Percentiles rank a stretch among this genome's conserved stretches.
These are phyloP conservation scores for Sminthurinus signatus DNA, from an alignment of 1,140 invertebrate genomes.

Conservation along the genomic window DNA sequence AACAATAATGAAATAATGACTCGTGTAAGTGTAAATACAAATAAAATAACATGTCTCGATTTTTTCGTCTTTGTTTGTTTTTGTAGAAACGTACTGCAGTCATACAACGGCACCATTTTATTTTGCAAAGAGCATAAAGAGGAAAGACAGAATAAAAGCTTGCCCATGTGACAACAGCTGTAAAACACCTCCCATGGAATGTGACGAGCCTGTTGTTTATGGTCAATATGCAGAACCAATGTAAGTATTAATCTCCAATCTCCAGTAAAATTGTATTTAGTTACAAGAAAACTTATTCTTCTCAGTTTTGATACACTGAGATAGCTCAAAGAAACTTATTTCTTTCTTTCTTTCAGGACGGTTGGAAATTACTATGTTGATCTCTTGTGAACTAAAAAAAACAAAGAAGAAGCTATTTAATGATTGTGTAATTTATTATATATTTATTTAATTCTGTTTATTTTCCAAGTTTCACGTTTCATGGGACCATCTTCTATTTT, in stretches of 20 bases:
- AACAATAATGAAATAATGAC: not conserved
- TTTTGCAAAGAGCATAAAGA: constrained; percentile 4
- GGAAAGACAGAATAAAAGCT: not conserved
- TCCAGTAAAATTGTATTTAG: not conserved
- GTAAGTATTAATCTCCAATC: not conserved
- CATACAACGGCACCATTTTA: constrained; percentile 4
- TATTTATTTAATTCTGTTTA: no score
- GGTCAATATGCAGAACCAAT: not conserved
- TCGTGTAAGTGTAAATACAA: not conserved
- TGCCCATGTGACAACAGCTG: not conserved
- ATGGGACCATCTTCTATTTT: no score
- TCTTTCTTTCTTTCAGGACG: not conserved
- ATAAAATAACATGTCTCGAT: no score
- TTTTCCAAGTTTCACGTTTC: no score
- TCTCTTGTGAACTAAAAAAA: no score
- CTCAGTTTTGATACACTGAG: not conserved
- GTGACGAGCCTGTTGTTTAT: not conserved
- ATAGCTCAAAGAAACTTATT: no score
- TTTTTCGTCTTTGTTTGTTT: not conserved
- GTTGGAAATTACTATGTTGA: not conserved
- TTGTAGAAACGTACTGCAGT: constrained; percentile 12
- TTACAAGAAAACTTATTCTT: not conserved
- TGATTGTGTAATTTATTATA: no score
- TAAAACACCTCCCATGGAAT: not conserved
- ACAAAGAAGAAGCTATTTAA: no score